Conservation (phyloP, 2,888 invertebrate genomes). For the Congeria kusceri region DNA sequence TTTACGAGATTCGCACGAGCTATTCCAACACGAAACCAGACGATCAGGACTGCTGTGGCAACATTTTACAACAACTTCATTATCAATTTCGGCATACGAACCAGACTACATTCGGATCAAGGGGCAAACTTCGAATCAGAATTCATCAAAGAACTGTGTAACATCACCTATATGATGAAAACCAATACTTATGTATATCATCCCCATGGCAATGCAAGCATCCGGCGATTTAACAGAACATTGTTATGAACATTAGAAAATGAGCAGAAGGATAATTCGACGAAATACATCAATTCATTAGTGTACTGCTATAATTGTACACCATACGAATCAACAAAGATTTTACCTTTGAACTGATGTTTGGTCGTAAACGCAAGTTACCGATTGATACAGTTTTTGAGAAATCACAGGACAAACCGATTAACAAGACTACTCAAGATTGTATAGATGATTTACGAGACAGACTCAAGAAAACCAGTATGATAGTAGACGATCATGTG, state of each 20-base stretch:
- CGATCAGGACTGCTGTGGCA: neutral
- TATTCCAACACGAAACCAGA: conserved; percentile 1
- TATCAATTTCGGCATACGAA: neutral
- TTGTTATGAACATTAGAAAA: neutral
- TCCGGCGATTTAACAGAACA: conserved; percentile 1
- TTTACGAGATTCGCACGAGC: neutral
- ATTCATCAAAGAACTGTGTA: conserved; percentile 4
- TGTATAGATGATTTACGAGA: neutral
- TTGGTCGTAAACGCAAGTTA: neutral
- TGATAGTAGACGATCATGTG: neutral
- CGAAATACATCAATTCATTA: neutral
- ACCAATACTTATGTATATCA: neutral
- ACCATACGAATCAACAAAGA: neutral
- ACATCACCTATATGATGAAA: conserved; percentile 1
- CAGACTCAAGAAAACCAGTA: too few relatives aligned
- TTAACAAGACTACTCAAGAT: neutral
- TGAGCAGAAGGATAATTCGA: neutral
- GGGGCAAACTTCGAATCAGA: conserved; percentile 9
- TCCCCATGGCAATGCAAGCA: conserved; percentile 3
- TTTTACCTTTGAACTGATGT: neutral
- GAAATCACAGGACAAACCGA: neutral
- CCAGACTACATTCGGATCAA: neutral
- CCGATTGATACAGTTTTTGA: neutral
- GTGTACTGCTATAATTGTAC: neutral
- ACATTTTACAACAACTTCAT: conserved; percentile 1